Evolutionary conservation across 2,888 invertebrate species (phyloP), one percentile per base, ranked within the genome.

Genomic region (Brachypterus glaber): DNA sequence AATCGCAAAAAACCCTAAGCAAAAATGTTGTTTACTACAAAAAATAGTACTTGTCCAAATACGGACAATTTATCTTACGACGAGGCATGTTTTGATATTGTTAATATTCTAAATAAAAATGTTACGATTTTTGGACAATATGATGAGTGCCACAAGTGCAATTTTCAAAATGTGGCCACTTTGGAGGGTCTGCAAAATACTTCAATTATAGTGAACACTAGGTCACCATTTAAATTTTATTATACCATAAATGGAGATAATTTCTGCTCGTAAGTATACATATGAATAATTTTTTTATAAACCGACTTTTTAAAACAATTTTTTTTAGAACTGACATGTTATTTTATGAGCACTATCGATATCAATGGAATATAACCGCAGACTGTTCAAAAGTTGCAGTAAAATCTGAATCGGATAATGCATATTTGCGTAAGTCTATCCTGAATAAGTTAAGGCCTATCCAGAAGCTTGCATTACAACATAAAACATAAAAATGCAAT

Each of bases 71-170:
- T 62, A 29, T 51, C 51, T 11, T 64, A 57, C 40, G 67, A 67
- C 49, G 64, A 66, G 42, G 66, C 66, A 16, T 67, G 67, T 49
- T 36, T 67, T 29, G 63, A 66, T 47, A 54, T 67, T 33, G 30
- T 48, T n/a, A 66, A 65, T 47, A 44, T 38, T 3, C 36, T 59
- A 2, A 52, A 53, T 36, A 41, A 49, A 12, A 45, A 41, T 26
- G 49, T 64, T 16, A 39, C 37, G 8, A 45, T 67, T 36, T 52
- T 36, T 39, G 63, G 63, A 7, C 66, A 67, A 39, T 66, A 66
- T 48, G 50, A 53, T 12, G 63, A 66, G 42, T 67, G 67, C 48
- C 55, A 60, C 37, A 53, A 60, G 26, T 67, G 67, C 41, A 53
- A 60, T 40, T 63, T 57, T 39, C 57, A 60, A 53, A 51, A 54